These are phyloP conservation scores for Helicolenus hilgendorfi DNA, from an alignment of 2,797 vertebrate species.

Conservation along the genomic window DNA sequence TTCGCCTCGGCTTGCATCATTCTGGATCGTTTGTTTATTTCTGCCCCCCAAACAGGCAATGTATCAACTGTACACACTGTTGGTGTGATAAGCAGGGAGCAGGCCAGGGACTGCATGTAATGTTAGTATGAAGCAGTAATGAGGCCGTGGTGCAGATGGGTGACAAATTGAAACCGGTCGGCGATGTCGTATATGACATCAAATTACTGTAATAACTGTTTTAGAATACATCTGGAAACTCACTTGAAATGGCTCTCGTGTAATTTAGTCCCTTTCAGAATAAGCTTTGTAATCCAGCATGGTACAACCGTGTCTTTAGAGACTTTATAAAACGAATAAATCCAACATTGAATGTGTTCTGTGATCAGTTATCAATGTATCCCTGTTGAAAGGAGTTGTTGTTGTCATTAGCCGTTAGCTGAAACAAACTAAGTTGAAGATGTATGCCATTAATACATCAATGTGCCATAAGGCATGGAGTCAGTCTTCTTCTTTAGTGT, in stretches of 20 bases:
- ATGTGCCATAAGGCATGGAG: too few species aligned
- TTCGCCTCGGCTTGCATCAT: too few species aligned
- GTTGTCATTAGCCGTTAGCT: too few species aligned
- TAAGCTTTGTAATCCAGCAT: background rate
- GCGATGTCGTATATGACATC: background rate
- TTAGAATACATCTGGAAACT: background rate
- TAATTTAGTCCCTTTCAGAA: background rate
- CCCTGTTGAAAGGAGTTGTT: too few species aligned
- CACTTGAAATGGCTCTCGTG: background rate
- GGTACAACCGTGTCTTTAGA: background rate
- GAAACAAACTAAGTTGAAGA: too few species aligned
- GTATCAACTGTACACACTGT: too few species aligned
- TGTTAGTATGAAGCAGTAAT: accelerated
- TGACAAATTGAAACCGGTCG: background rate
- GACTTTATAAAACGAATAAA: background rate
- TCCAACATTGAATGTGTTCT: background rate
- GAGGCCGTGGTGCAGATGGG: background rate
- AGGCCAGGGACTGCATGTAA: too few species aligned
- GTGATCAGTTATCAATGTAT: background rate
- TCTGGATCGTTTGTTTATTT: too few species aligned
- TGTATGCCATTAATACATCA: too few species aligned
- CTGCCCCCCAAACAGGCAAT: too few species aligned
- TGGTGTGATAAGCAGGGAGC: too few species aligned
- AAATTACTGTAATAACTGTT: background rate
- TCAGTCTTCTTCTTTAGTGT: too few species aligned